These are phyloP conservation scores for Platichthys stellatus DNA, from an alignment of 2,113 vertebrate genomes.

Conservation along the genomic window DNA sequence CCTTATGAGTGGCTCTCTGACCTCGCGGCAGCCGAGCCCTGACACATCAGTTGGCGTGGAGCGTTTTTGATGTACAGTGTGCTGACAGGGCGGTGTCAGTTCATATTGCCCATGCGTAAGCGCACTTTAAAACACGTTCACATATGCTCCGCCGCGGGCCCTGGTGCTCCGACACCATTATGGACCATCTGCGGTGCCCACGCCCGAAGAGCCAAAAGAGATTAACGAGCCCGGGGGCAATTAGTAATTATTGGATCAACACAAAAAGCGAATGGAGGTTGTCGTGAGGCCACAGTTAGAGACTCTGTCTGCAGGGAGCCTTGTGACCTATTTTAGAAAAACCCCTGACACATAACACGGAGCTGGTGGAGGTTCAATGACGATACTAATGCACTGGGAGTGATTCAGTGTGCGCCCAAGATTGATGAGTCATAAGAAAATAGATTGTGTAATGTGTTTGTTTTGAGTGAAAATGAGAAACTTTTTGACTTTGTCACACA, in stretches of 20 bases:
- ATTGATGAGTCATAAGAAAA: neutral
- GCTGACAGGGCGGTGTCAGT: slow-evolving; percentile 42
- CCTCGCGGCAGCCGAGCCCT: slow-evolving; percentile 34
- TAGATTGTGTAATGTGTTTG: neutral
- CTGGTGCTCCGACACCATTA: slow-evolving; percentile 29
- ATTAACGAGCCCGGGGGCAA: slow-evolving; percentile 20
- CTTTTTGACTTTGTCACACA: neutral
- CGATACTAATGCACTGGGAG: neutral
- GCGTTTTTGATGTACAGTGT: slow-evolving; percentile 27
- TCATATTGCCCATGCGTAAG: neutral
- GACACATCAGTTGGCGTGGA: slow-evolving; percentile 50
- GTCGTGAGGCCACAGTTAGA: slow-evolving; percentile 12
- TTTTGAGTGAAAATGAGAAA: neutral
- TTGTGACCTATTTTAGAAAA: slow-evolving; percentile 54
- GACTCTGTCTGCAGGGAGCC: slow-evolving; percentile 9
- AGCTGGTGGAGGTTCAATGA: slow-evolving; percentile 1
- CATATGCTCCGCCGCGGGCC: slow-evolving; percentile 15
- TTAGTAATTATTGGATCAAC: slow-evolving; percentile 59
- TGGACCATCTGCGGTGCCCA: slow-evolving; percentile 20
- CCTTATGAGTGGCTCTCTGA: slow-evolving; percentile 31
- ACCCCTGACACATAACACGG: neutral
- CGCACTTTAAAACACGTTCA: slow-evolving; percentile 5
- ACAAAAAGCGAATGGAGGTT: slow-evolving; percentile 31
- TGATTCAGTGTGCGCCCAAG: neutral
- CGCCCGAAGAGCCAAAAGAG: slow-evolving; percentile 17